Percentiles rank a stretch among this genome's conserved stretches.
Conservation (phyloP, 2,113 vertebrate species). For the Nansenia antarctica region DNA sequence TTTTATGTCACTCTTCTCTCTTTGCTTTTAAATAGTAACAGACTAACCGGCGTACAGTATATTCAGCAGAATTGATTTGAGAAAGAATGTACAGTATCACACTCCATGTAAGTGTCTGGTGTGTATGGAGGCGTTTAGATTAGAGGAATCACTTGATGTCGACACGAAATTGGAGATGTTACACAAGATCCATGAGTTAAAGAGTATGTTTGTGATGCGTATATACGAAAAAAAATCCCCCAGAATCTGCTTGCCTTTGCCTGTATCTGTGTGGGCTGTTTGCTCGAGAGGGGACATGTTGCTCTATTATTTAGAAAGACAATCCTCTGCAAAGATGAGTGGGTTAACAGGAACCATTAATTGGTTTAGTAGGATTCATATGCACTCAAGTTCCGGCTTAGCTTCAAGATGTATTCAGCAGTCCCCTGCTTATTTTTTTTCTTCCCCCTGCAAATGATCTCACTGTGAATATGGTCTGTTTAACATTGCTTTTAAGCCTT, state of each 20-base stretch:
- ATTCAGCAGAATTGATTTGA: conserved; percentile 48
- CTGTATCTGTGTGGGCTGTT: conserved; percentile 55
- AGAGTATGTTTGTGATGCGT: conserved; percentile 48
- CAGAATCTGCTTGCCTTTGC: conserved; percentile 56
- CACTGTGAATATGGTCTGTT: conserved; percentile 60
- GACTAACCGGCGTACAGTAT: conserved; percentile 25
- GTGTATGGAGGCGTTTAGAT: conserved; percentile 54
- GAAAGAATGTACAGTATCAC: conserved; percentile 44
- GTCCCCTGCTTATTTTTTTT: conserved; percentile 47
- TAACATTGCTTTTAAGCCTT: conserved; percentile 63
- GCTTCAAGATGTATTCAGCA: conserved; percentile 59
- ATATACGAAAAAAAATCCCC: conserved; percentile 37
- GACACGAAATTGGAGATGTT: conserved; percentile 63
- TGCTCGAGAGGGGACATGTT: conserved; percentile 62
- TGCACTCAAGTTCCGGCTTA: conserved; percentile 63
- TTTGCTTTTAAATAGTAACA: conserved; percentile 20
- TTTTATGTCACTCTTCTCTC: conserved; percentile 31
- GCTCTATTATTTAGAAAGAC: conserved; percentile 72
- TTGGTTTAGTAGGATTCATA: conserved; percentile 74
- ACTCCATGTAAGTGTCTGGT: conserved; percentile 47
- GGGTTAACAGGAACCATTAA: conserved; percentile 76
- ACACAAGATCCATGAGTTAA: conserved; percentile 53
- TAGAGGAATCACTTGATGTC: conserved; percentile 50
- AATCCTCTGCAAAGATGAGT: conserved; percentile 69
- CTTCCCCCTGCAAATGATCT: conserved; percentile 48